phyloP scores from a whole-genome alignment of 1,140 invertebrate species.

The Musca vetustissima region DNA sequence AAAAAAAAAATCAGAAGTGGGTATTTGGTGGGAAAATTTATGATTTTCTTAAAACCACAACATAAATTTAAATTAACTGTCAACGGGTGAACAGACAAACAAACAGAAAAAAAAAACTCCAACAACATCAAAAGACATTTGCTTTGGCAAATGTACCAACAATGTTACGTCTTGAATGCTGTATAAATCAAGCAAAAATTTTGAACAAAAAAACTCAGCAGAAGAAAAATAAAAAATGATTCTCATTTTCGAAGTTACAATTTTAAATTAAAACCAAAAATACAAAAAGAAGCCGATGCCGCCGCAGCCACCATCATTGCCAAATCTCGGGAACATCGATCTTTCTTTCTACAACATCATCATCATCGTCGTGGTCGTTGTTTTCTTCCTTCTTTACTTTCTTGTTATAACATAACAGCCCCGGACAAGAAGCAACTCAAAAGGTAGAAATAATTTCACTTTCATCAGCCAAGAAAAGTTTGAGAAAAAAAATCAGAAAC shows the following conservation, averaged over 20 bases:
- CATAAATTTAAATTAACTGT: conserved; percentile 25
- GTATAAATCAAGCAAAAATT: conserved; percentile 19
- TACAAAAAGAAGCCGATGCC: not conserved
- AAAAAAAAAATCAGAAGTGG: too few species aligned
- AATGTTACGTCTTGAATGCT: too few species aligned
- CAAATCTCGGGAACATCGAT: too few species aligned
- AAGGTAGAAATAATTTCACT: too few species aligned
- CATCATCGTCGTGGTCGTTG: too few species aligned
- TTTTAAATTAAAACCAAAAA: conserved; percentile 16
- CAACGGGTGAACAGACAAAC: conserved; percentile 1
- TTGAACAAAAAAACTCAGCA: too few species aligned
- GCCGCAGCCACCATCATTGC: too few species aligned
- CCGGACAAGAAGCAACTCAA: not conserved
- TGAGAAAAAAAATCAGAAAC: not conserved
- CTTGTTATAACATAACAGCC: not conserved
- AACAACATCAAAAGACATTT: conserved; percentile 2
- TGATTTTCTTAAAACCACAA: conserved; percentile 12
- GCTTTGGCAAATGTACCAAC: too few species aligned
- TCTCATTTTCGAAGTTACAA: conserved; percentile 4
- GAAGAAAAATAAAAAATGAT: not conserved
- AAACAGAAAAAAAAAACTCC: conserved; percentile 3
- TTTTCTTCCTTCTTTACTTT: not conserved
- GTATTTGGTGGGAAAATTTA: conserved; percentile 21
- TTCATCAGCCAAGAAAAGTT: not conserved
- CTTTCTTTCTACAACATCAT: too few species aligned